Percentiles rank a stretch among this genome's conserved stretches.
phyloP scores from a whole-genome alignment of 2,888 invertebrate genomes.

The Pristionchus arcanus region DNA sequence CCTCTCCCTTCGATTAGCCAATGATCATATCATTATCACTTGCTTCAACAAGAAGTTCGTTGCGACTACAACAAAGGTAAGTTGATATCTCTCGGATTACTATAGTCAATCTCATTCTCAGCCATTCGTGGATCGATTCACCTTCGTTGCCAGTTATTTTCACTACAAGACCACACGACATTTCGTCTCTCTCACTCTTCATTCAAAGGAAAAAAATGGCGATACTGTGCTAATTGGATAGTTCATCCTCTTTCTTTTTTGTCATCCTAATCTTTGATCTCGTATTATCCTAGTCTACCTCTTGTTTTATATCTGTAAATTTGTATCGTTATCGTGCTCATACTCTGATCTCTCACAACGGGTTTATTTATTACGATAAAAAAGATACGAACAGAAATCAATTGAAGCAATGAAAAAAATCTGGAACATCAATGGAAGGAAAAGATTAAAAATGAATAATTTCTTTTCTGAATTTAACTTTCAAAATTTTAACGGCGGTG shows the following conservation, averaged over 20 bases:
- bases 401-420: too few relatives aligned
- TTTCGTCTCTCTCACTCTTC: slow-evolving; percentile 33
- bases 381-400: too few relatives aligned
- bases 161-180: slow-evolving; percentile 31
- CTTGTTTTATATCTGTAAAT: neutral
- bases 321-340: neutral
- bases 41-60: slow-evolving; percentile 46
- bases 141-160: slow-evolving; percentile 25
- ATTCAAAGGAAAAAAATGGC: neutral
- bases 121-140: slow-evolving; percentile 43
- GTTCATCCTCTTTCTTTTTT: neutral
- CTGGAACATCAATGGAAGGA: too few relatives aligned
- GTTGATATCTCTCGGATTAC: neutral
- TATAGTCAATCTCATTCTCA: neutral
- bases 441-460: too few relatives aligned
- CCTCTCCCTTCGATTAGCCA: slow-evolving; percentile 47
- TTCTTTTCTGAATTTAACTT: neutral
- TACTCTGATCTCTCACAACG: neutral
- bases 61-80: neutral
- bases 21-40: neutral
- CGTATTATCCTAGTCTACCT: neutral
- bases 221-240: neutral
- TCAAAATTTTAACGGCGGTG: neutral
- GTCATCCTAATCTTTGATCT: neutral
- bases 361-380: neutral